These are phyloP conservation scores for Potamilus streckersoni DNA, from an alignment of 1,140 invertebrate genomes.

Conservation along the genomic window DNA sequence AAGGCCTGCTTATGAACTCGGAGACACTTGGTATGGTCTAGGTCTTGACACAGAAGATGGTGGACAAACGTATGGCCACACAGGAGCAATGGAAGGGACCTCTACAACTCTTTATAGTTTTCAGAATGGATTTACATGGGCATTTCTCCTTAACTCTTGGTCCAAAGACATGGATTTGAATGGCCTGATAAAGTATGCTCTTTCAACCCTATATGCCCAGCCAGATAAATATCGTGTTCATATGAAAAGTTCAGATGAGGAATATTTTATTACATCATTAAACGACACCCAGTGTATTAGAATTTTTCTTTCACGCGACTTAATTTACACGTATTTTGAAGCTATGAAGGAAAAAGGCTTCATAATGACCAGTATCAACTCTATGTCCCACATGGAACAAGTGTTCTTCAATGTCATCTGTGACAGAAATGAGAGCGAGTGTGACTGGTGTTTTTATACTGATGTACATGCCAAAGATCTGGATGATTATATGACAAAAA, in stretches of 20 bases:
- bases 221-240: slow-evolving; percentile 21
- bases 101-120: slow-evolving; percentile 49
- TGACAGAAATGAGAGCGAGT: not conserved
- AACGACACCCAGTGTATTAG: slow-evolving; percentile 39
- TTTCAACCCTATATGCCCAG: slow-evolving; percentile 29
- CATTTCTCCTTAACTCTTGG: slow-evolving; percentile 57
- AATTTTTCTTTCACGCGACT: slow-evolving; percentile 23
- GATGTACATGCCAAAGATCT: slow-evolving; percentile 6
- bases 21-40: slow-evolving; percentile 60
- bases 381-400: not conserved
- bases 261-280: slow-evolving; percentile 22
- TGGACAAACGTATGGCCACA: slow-evolving; percentile 58
- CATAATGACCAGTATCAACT: slow-evolving; percentile 19
- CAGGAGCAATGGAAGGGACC: slow-evolving; percentile 62
- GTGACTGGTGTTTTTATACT: slow-evolving; percentile 7
- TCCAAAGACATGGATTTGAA: slow-evolving; percentile 58
- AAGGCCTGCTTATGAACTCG: slow-evolving; percentile 37
- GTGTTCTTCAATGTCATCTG: slow-evolving; percentile 32
- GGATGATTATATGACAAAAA: not conserved
- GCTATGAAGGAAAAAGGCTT: slow-evolving; percentile 22
- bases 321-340: slow-evolving; percentile 5
- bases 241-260: not conserved
- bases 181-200: slow-evolving; percentile 57
- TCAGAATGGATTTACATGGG: slow-evolving; percentile 54
- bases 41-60: slow-evolving; percentile 59